These are phyloP conservation scores for Diaphora mendica DNA, from an alignment of 2,888 invertebrate species.

Conservation along the genomic window DNA sequence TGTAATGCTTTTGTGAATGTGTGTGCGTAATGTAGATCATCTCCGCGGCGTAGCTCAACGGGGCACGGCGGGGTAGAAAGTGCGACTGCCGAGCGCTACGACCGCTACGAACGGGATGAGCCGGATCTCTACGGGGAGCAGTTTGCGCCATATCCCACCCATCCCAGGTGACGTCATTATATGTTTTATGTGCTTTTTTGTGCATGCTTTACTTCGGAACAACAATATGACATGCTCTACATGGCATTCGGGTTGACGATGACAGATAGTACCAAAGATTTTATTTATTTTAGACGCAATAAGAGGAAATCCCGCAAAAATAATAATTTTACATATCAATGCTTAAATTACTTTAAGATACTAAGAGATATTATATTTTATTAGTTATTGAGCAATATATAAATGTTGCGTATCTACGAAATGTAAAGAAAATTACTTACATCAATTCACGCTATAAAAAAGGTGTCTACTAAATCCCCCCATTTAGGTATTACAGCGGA, in stretches of 20 bases:
- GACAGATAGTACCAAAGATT: too few relatives aligned
- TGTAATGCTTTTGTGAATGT: constrained; percentile 16
- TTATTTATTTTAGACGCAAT: not conserved
- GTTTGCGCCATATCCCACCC: constrained; percentile 77
- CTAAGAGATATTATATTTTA: not conserved
- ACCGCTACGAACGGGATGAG: constrained; percentile 74
- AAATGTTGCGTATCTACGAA: not conserved
- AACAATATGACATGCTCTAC: not conserved
- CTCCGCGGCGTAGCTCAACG: constrained; percentile 68
- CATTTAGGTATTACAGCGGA: not conserved
- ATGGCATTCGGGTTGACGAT: too few relatives aligned
- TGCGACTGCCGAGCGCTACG: constrained; percentile 41
- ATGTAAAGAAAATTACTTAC: too few relatives aligned
- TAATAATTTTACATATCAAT: not conserved
- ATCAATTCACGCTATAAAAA: too few relatives aligned
- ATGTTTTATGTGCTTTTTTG: constrained; percentile 1
- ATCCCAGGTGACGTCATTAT: constrained; percentile 25
- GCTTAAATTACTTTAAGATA: not conserved
- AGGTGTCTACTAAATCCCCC: too few relatives aligned
- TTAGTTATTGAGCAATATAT: not conserved
- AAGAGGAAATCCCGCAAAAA: not conserved
- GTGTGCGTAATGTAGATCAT: constrained; percentile 60
- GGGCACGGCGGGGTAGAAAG: constrained; percentile 43
- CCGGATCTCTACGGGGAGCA: constrained; percentile 79
- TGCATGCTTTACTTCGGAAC: not conserved